These are phyloP conservation scores for Eupeodes luniger DNA, from an alignment of 2,888 invertebrate species.

Conservation along the genomic window DNA sequence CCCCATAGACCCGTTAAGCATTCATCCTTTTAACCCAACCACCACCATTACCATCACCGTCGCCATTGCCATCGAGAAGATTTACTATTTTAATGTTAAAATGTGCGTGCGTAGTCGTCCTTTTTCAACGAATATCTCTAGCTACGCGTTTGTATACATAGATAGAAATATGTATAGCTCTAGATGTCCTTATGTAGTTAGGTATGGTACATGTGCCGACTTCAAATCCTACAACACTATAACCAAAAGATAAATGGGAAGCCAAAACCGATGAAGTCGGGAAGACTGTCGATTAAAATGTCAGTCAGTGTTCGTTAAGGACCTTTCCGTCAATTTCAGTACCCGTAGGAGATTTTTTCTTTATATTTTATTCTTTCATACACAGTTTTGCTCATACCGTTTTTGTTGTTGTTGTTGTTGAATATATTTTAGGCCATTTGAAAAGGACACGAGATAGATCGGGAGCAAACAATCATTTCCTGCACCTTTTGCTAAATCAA, in stretches of 20 bases:
- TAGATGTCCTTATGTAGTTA: background rate
- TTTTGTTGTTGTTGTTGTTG: constrained; percentile 34
- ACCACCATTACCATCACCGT: background rate
- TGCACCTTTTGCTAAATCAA: constrained; percentile 65
- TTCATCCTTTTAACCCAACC: constrained; percentile 39
- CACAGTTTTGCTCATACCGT: too few species aligned
- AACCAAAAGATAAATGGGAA: constrained; percentile 34
- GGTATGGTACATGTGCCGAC: background rate
- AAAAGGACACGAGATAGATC: constrained; percentile 10
- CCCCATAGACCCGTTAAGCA: constrained; percentile 49
- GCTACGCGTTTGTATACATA: background rate
- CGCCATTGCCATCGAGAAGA: constrained; percentile 1
- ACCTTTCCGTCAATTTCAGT: constrained; percentile 71
- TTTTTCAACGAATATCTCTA: constrained; percentile 32
- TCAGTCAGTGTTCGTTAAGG: constrained; percentile 70
- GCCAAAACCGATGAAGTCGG: constrained; percentile 41
- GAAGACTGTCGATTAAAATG: constrained; percentile 74
- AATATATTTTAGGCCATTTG: constrained; percentile 48
- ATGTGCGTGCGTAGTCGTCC: constrained; percentile 58
- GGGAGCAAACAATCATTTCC: constrained; percentile 49
- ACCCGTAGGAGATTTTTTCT: constrained; percentile 45
- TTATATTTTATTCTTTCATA: background rate
- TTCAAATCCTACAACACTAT: constrained; percentile 7
- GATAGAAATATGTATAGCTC: background rate
- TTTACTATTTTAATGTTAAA: constrained; percentile 49